phyloP scores from a whole-genome alignment of 2,113 vertebrate genomes.

The Marmota flaviventris region DNA sequence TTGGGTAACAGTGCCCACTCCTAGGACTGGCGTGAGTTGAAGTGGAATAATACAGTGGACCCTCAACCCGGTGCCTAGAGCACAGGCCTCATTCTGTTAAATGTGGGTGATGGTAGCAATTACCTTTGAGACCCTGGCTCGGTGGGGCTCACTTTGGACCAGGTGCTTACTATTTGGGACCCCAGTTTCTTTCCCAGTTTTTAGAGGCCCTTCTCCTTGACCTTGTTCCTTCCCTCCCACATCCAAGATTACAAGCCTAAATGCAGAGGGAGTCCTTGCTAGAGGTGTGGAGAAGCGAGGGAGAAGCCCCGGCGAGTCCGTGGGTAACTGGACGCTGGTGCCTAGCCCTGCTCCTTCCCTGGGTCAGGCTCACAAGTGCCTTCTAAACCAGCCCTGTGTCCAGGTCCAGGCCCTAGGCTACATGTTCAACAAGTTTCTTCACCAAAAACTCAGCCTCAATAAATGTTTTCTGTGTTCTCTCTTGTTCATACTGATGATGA shows the following conservation, averaged over 20 bases:
- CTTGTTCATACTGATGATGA: neutral
- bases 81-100: accelerated
- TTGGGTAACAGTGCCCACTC: neutral
- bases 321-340: neutral
- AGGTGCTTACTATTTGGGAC: neutral
- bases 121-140: neutral
- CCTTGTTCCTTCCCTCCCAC: neutral
- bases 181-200: neutral
- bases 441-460: neutral
- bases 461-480: neutral
- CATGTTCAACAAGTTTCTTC: neutral
- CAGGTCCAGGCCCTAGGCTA: accelerated
- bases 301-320: neutral
- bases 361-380: neutral
- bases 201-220: neutral
- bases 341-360: neutral
- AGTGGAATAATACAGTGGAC: neutral
- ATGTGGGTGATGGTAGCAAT: neutral
- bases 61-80: neutral
- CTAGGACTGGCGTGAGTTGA: neutral
- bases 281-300: neutral
- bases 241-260: neutral
- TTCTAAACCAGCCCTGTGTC: neutral
- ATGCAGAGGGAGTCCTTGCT: neutral
- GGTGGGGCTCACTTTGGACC: accelerated